Percentiles rank a stretch among this genome's conserved stretches.
phyloP scores from a whole-genome alignment of 2,797 vertebrate genomes.

The Sandelia bainsii region DNA sequence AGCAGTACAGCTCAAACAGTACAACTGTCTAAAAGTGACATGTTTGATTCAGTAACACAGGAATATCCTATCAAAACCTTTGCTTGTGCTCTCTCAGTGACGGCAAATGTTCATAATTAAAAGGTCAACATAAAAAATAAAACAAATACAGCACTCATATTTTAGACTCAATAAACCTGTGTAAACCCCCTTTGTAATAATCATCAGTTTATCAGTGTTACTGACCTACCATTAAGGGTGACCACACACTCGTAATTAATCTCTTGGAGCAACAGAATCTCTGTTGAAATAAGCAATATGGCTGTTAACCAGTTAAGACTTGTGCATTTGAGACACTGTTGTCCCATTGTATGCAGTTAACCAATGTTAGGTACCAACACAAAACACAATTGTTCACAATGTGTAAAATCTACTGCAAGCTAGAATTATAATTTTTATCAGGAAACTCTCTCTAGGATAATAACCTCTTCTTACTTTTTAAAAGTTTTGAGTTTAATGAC shows the following conservation, averaged over 20 bases:
- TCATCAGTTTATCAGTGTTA: slow-evolving; percentile 27
- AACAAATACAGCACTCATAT: slow-evolving; percentile 45
- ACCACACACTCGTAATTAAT: slow-evolving; percentile 53
- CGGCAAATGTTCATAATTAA: slow-evolving; percentile 40
- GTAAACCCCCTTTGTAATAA: slow-evolving; percentile 33
- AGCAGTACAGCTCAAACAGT: slow-evolving; percentile 66
- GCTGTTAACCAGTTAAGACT: slow-evolving; percentile 80
- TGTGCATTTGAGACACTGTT: slow-evolving; percentile 69
- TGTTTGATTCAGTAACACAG: slow-evolving; percentile 52
- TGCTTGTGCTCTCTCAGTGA: slow-evolving; percentile 48
- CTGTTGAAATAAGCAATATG: slow-evolving; percentile 68
- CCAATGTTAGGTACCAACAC: slow-evolving; percentile 55
- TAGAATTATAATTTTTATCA: slow-evolving; percentile 60
- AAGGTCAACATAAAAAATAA: slow-evolving; percentile 36
- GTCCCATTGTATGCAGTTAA: slow-evolving; percentile 49
- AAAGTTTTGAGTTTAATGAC: slow-evolving; percentile 76
- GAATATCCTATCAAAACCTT: slow-evolving; percentile 31
- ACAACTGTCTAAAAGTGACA: slow-evolving; percentile 57
- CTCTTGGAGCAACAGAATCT: slow-evolving; percentile 70
- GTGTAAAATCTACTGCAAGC: slow-evolving; percentile 53
- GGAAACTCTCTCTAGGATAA: slow-evolving; percentile 69
- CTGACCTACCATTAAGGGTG: slow-evolving; percentile 45
- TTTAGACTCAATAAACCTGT: slow-evolving; percentile 38
- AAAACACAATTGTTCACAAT: slow-evolving; percentile 34
- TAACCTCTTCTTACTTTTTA: slow-evolving; percentile 76